Percentiles rank a stretch among this genome's conserved stretches.
Conservation (phyloP, 2,113 vertebrate genomes). For the Maccullochella peelii region DNA sequence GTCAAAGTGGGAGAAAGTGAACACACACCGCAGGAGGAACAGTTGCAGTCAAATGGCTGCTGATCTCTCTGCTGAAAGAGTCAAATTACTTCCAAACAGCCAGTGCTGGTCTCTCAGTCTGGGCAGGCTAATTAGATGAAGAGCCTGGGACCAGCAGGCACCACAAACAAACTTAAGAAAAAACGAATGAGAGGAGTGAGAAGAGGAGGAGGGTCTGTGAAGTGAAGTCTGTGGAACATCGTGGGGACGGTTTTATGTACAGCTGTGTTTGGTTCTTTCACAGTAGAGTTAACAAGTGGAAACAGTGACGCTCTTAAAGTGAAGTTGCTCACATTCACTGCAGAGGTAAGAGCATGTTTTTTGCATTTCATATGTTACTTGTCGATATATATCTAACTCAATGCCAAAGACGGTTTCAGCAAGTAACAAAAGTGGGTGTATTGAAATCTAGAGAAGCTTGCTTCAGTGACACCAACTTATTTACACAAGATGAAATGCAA, state of each 20-base stretch:
- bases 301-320: conserved; percentile 1
- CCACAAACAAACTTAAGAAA: conserved; percentile 34
- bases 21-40: conserved; percentile 31
- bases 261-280: conserved; percentile 6
- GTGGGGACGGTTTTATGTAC: conserved; percentile 14
- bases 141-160: conserved; percentile 38
- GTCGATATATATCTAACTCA: not conserved
- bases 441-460: not conserved
- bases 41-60: conserved; percentile 26
- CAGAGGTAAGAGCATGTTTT: conserved; percentile 55
- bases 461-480: not conserved
- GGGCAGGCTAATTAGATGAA: conserved; percentile 52
- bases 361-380: not conserved
- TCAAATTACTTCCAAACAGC: conserved; percentile 53
- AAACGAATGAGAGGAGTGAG: conserved; percentile 7
- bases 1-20: conserved; percentile 56
- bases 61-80: conserved; percentile 42
- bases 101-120: conserved; percentile 8
- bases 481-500: not conserved
- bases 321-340: conserved; percentile 1
- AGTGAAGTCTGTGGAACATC: conserved; percentile 44
- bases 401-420: too few relatives aligned
- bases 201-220: conserved; percentile 56
- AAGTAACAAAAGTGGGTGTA: too few relatives aligned
- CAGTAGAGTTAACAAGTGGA: conserved; percentile 28